Evolutionary conservation across 1,140 invertebrate species (phyloP).

Genomic region (Muscidifurax raptorellus): DNA sequence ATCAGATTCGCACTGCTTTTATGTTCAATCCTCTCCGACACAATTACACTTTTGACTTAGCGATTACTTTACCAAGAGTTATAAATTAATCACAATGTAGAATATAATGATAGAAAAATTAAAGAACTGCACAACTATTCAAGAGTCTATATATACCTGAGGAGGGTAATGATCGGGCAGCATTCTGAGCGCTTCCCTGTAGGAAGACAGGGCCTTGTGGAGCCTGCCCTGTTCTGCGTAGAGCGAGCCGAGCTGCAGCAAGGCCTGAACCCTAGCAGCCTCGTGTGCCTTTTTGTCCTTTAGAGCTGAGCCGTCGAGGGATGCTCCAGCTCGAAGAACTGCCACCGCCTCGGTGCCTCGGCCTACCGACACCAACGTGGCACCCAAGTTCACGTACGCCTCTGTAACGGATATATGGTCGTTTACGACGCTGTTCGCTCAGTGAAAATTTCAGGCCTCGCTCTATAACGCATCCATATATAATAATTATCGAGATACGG

Average conservation of each 20-base stretch:
- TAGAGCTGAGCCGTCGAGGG: slow-evolving; percentile 89
- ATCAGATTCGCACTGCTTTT: too few relatives aligned
- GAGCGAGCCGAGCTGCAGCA: slow-evolving; percentile 93
- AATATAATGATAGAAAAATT: too few relatives aligned
- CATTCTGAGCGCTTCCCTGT: slow-evolving; percentile 88
- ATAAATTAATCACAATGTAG: too few relatives aligned
- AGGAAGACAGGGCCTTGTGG: slow-evolving; percentile 90
- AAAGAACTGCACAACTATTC: too few relatives aligned
- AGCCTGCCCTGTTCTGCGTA: slow-evolving; percentile 91
- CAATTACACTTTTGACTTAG: too few relatives aligned
- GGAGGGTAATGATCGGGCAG: slow-evolving; percentile 89
- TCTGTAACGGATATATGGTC: slow-evolving; percentile 79
- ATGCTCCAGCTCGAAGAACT: slow-evolving; percentile 87
- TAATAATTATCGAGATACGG: too few relatives aligned
- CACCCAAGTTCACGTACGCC: slow-evolving; percentile 95
- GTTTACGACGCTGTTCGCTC: too few relatives aligned
- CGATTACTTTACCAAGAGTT: too few relatives aligned
- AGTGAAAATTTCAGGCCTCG: too few relatives aligned
- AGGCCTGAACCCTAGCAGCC: slow-evolving; percentile 90
- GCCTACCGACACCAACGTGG: slow-evolving; percentile 88
- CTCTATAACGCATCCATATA: too few relatives aligned
- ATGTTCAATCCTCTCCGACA: too few relatives aligned
- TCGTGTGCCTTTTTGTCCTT: slow-evolving; percentile 94
- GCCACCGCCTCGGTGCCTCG: slow-evolving; percentile 88
- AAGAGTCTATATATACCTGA: too few relatives aligned